Conservation (phyloP, 2,888 invertebrate genomes). For the Mechanitis mazaeus region DNA sequence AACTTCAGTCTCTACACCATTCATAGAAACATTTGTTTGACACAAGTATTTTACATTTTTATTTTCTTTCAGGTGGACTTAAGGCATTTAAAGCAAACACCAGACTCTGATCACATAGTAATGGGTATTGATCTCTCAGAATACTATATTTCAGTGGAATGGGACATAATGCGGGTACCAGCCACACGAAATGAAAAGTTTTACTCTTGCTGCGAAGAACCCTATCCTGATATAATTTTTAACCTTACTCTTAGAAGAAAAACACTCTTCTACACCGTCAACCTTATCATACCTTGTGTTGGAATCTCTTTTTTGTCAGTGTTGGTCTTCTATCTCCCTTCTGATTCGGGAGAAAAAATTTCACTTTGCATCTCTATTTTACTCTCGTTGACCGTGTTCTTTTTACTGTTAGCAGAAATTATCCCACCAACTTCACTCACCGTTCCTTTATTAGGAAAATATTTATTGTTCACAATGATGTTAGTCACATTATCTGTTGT, state of each 20-base stretch:
- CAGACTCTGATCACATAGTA: constrained; percentile 91
- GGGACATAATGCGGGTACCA: constrained; percentile 97
- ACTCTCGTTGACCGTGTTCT: constrained; percentile 95
- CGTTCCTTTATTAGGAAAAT: constrained; percentile 93
- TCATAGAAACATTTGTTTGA: no score
- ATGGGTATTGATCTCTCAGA: constrained; percentile 95
- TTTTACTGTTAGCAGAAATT: constrained; percentile 93
- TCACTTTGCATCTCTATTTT: constrained; percentile 96
- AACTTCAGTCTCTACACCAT: no score
- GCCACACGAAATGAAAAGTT: constrained; percentile 93
- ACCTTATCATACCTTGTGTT: constrained; percentile 97
- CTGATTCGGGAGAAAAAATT: constrained; percentile 98
- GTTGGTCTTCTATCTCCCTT: constrained; percentile 97
- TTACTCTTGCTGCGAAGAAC: constrained; percentile 98
- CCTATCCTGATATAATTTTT: constrained; percentile 98
- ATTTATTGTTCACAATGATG: constrained; percentile 95
- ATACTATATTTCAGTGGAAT: constrained; percentile 97
- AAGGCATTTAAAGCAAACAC: constrained; percentile 90
- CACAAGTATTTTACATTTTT: constrained; percentile 28
- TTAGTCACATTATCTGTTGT: constrained; percentile 94
- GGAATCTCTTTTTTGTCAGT: constrained; percentile 98
- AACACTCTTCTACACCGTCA: constrained; percentile 98
- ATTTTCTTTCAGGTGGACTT: constrained; percentile 85
- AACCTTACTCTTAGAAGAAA: constrained; percentile 95
- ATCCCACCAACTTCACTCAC: constrained; percentile 96